Percentiles rank a stretch among this genome's conserved stretches.
Evolutionary conservation across 2,113 vertebrate genomes (phyloP).

Genomic region (Micronisus gabar): DNA sequence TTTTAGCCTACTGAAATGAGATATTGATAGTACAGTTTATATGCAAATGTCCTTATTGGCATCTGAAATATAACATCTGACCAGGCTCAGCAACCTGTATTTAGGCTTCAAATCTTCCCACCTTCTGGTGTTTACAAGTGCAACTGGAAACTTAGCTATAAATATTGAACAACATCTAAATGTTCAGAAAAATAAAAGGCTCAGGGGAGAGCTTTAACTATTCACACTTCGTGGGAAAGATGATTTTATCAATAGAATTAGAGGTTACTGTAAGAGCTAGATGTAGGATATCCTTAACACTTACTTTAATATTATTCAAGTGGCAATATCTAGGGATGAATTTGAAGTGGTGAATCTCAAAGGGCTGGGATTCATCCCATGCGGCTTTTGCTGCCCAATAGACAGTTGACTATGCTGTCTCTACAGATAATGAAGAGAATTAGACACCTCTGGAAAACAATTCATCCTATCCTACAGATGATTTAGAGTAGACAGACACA

Average conservation of each 20-base stretch:
- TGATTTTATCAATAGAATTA: conserved; percentile 32
- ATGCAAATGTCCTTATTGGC: conserved; percentile 50
- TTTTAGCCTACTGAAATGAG: conserved; percentile 28
- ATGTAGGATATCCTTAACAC: background rate
- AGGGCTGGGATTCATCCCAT: background rate
- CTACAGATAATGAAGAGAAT: background rate
- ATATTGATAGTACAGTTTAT: conserved; percentile 55
- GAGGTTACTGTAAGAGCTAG: background rate
- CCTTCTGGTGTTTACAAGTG: conserved; percentile 59
- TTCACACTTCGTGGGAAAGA: background rate
- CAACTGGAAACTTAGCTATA: conserved; percentile 24
- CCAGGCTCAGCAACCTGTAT: conserved; percentile 49
- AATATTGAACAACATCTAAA: conserved; percentile 43
- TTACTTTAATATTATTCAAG: conserved; percentile 2
- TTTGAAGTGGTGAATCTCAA: background rate
- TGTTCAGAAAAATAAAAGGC: conserved; percentile 27
- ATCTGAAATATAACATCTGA: conserved; percentile 56
- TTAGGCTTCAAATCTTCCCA: conserved; percentile 57
- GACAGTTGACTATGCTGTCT: background rate
- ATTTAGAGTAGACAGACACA: background rate
- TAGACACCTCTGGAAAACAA: background rate
- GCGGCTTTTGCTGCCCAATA: background rate
- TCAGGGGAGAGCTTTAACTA: background rate
- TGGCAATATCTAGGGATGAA: background rate
- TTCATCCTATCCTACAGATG: background rate